These are phyloP conservation scores for Drosophila carrolli DNA, from an alignment of 1,140 invertebrate genomes.

Conservation along the genomic window DNA sequence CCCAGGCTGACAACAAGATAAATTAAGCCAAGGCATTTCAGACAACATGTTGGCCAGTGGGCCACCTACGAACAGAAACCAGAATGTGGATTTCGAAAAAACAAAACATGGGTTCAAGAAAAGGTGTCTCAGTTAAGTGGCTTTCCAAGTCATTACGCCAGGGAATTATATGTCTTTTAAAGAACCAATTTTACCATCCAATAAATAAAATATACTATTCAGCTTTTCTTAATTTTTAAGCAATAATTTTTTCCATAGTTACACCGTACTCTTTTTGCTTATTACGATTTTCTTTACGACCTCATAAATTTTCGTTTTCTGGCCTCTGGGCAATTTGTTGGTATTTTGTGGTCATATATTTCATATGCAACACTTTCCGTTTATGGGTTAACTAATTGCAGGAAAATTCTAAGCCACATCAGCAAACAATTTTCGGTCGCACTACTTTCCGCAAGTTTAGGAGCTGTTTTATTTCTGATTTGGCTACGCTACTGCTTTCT, in stretches of 20 bases:
- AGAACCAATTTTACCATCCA: too few relatives aligned
- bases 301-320: conserved; percentile 34
- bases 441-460: conserved; percentile 21
- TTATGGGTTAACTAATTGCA: conserved; percentile 52
- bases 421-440: conserved; percentile 28
- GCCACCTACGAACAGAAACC: conserved; percentile 21
- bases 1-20: conserved; percentile 47
- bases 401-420: conserved; percentile 39
- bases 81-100: conserved; percentile 29
- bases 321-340: conserved; percentile 28
- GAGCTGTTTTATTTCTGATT: conserved; percentile 16
- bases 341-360: conserved; percentile 35
- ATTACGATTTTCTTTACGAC: background rate
- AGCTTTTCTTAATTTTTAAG: background rate
- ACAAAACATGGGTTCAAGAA: background rate
- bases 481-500: conserved; percentile 14
- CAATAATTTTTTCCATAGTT: background rate
- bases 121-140: conserved; percentile 23
- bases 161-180: background rate
- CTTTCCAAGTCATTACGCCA: conserved; percentile 16
- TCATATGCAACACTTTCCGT: conserved; percentile 44
- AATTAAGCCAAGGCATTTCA: conserved; percentile 42
- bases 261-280: background rate
- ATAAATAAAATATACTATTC: background rate
- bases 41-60: conserved; percentile 33